These are phyloP conservation scores for Siphamia tubifer DNA, from an alignment of 2,113 vertebrate species.

Conservation along the genomic window DNA sequence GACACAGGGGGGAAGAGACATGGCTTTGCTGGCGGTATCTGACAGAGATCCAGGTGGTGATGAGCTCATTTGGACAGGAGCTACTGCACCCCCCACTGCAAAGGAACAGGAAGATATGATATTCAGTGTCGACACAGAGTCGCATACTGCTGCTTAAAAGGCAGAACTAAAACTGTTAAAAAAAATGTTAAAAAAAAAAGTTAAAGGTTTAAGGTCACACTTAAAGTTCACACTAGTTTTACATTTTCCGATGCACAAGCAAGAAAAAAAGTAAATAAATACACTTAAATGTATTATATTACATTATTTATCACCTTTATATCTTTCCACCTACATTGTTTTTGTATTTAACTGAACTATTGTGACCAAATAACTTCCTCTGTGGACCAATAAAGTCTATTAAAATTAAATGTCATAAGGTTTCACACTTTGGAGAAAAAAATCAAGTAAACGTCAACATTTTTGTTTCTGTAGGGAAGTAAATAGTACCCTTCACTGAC, in stretches of 20 bases:
- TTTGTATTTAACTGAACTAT: no score
- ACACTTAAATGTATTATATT: background rate
- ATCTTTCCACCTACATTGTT: no score
- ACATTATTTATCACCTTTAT: no score
- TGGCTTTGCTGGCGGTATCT: slow-evolving; percentile 50
- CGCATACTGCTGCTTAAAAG: background rate
- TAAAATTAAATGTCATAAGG: no score
- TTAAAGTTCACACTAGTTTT: background rate
- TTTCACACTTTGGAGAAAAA: no score
- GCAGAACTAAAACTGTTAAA: background rate
- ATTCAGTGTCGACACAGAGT: background rate
- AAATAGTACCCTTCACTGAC: no score
- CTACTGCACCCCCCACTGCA: slow-evolving; percentile 61
- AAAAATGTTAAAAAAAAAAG: background rate
- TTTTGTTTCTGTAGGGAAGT: no score
- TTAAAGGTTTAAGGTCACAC: background rate
- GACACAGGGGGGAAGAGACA: slow-evolving; percentile 1
- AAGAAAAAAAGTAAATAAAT: background rate
- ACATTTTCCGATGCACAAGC: background rate
- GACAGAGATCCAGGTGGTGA: slow-evolving; percentile 67
- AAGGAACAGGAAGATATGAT: background rate
- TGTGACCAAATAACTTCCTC: no score
- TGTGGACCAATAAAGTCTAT: no score
- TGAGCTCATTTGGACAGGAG: slow-evolving; percentile 56
- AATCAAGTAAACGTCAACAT: no score